Conservation (phyloP, 2,888 invertebrate species). For the Antheraea yamamai region DNA sequence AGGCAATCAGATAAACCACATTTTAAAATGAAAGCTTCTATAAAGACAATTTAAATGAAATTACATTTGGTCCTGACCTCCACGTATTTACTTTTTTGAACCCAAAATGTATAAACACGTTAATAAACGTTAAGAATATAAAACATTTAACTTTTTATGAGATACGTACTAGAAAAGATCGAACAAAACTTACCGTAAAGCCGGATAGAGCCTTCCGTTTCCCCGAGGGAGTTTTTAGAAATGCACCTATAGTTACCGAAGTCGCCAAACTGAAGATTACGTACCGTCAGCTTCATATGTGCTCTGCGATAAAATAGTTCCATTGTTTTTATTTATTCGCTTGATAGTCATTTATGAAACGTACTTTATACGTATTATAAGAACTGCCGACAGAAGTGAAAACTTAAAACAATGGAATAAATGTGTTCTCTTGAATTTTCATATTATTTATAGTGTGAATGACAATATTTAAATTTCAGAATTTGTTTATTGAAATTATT, state of each 20-base stretch:
- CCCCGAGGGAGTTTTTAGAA: slow-evolving; percentile 95
- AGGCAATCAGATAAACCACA: not conserved
- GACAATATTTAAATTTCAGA: no score
- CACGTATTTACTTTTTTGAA: not conserved
- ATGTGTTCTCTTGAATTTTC: no score
- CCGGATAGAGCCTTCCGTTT: slow-evolving; percentile 95
- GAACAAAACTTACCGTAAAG: slow-evolving; percentile 86
- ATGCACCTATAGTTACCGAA: slow-evolving; percentile 96
- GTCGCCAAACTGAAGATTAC: slow-evolving; percentile 91
- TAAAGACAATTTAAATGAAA: not conserved
- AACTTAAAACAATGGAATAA: no score
- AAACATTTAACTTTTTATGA: not conserved
- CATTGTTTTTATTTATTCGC: not conserved
- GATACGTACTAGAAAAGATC: not conserved
- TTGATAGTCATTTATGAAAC: not conserved
- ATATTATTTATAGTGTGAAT: no score
- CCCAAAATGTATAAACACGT: not conserved
- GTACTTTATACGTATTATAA: not conserved
- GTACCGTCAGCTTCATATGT: slow-evolving; percentile 94
- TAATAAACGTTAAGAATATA: not conserved
- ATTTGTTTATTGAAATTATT: no score
- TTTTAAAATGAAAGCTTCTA: not conserved
- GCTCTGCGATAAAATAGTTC: slow-evolving; percentile 76
- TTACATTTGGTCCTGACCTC: not conserved
- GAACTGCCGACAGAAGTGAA: no score